Evolutionary conservation across 2,113 vertebrate species (phyloP), one percentile per base, ranked within the genome.

Genomic region (Oryzias celebensis): DNA sequence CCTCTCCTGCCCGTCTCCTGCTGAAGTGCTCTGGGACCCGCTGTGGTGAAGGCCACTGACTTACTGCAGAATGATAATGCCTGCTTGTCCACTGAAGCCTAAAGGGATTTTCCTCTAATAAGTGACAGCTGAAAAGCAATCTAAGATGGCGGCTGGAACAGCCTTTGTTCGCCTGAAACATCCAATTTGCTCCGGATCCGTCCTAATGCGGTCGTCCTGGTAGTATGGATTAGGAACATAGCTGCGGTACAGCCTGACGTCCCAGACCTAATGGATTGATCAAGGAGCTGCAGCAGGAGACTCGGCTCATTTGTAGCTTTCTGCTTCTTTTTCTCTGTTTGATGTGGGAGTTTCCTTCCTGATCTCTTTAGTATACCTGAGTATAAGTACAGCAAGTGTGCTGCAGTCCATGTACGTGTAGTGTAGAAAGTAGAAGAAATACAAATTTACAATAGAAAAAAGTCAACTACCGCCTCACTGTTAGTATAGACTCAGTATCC

Each of bases 171-270:
- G 59, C 22, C 56, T 63, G 73, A 73, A 73, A 64, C 81, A 78
- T 86, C 82, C 84, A 86, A 86, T 90, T 90, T 89, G 74, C 68
- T 52, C 65, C n/a, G 53, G 76, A 82, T 86, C 81, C 65, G 70
- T 85, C 79, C 76, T 78, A 78, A 88, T 78, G 77, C 71, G 62
- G 59, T 52, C 51, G 59, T 58, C 54, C 72, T 77, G 64, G 82
- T 83, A 86, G 77, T 65, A 18, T 2, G 78, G 87, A 88, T 87
- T 74, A 86, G 82, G 57, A 61, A 85, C 72, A 76, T 41, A 88
- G 81, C 72, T 58, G 72, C 54, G 41, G 47, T 24, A 58, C 56
- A 24, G 80, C 66, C 80, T 71, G 62, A 57, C 63, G 62, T 81
- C 59, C 53, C 36, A 58, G 71, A 82, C 83, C 67, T 51, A 44